A percentile compares a stretch with the other conserved stretches of the same genome.
These are phyloP conservation scores for Ramphastos sulfuratus DNA, from an alignment of 2,113 vertebrate species.

Conservation along the genomic window DNA sequence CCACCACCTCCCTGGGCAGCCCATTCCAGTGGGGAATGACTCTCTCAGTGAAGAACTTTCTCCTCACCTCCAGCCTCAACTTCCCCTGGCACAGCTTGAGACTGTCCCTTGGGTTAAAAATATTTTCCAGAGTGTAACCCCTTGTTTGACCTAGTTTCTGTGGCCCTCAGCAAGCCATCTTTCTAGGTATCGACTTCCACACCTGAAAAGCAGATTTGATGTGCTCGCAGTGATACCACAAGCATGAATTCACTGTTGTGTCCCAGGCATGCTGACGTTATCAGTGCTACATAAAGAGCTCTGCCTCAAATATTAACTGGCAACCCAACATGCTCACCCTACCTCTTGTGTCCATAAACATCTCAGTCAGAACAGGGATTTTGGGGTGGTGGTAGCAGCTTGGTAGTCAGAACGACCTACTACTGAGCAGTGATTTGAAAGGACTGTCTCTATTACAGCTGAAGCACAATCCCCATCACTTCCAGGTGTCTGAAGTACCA, in stretches of 20 bases:
- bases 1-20: too few species aligned
- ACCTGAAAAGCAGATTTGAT: not conserved
- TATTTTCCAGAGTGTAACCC: not conserved
- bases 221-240: not conserved
- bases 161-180: not conserved
- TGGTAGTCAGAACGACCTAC: not conserved
- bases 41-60: too few species aligned
- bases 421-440: not conserved
- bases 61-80: too few species aligned
- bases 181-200: not conserved
- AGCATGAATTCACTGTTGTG: not conserved
- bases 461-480: not conserved
- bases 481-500: not conserved
- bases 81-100: too few species aligned
- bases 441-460: not conserved
- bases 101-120: too few species aligned
- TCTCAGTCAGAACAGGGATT: not conserved
- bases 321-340: not conserved
- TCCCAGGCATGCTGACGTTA: not conserved
- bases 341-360: not conserved
- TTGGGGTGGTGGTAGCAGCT: not conserved
- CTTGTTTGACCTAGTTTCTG: not conserved
- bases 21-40: too few species aligned
- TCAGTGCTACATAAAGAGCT: not conserved
- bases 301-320: not conserved